Percentiles rank a stretch among this genome's conserved stretches.
Conservation (phyloP, 2,113 vertebrate genomes). For the Vulpes lagopus region DNA sequence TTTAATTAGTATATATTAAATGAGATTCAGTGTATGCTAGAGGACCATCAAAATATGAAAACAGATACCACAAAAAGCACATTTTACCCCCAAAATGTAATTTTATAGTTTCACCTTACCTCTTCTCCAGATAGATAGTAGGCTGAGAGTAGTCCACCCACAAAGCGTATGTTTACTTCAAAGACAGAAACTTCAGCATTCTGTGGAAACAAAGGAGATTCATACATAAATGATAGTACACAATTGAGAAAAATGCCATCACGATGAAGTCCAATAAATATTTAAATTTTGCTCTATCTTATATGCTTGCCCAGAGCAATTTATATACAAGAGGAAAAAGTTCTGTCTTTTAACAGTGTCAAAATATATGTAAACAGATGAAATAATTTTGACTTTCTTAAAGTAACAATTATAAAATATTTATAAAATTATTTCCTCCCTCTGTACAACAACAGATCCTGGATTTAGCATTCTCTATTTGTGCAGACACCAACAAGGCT, state of each 20-base stretch:
- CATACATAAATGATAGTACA: neutral
- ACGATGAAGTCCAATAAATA: neutral
- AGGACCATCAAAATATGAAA: neutral
- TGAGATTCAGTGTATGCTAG: neutral
- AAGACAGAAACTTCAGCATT: slow-evolving; percentile 98
- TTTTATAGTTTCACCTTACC: slow-evolving; percentile 89
- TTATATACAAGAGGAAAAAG: neutral
- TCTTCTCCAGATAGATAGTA: slow-evolving; percentile 99
- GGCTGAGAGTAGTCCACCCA: slow-evolving; percentile 97
- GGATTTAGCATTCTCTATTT: neutral
- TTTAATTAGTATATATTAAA: slow-evolving; percentile 7
- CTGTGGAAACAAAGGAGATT: slow-evolving; percentile 86
- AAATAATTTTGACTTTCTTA: slow-evolving; percentile 17
- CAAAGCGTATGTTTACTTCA: slow-evolving; percentile 99
- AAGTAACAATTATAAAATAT: slow-evolving; percentile 46
- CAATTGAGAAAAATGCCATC: neutral
- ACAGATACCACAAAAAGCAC: neutral
- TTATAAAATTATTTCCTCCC: neutral
- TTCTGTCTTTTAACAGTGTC: neutral
- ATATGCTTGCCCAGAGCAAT: neutral
- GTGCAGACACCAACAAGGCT: neutral
- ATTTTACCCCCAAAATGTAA: neutral
- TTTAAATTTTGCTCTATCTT: slow-evolving; percentile 30
- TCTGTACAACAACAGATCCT: neutral
- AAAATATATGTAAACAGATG: neutral